Evolutionary conservation across 2,888 invertebrate genomes (phyloP), one percentile per base, ranked within the genome.

Genomic region (Nasonia oneida): DNA sequence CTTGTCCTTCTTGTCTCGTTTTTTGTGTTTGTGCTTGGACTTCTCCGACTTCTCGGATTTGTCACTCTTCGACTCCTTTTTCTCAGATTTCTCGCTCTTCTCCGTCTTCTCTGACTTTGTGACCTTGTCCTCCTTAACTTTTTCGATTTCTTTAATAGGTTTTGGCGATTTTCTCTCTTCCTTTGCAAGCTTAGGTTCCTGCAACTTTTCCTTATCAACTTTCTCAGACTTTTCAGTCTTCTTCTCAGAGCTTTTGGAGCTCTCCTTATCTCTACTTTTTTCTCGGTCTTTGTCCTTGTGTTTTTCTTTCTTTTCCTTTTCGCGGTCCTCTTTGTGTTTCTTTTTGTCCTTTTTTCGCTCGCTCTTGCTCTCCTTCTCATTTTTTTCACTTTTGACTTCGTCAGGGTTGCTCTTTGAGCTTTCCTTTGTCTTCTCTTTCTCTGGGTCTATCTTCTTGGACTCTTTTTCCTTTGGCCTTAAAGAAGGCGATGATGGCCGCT

Each of bases 211-310:
- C 87, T 90, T 91, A 5, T 90, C 90, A 6, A 92, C 89, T 29
- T 95, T 95, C 86, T 95, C 96, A 42, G 95, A 94, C 93, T 96
- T 96, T 81, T 96, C 94, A 90, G 95, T 95, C 88, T 96, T 96
- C 88, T 96, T 96, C 86, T 94, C 94, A 83, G 94, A 94, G 78
- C 95, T 94, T 87, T 94, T 93, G 0, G 87, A 47, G 5, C 86
- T 39, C 18, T 91, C 91, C 18, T 91, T 92, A 93, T 93, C 95
- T 95, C 87, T 95, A 95, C 90, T 94, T 94, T 94, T 89, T 91
- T 94, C 90, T 93, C 95, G 88, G 91, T 94, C 90, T 87, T 90
- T 93, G 37, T 92, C 93, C 82, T 92, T 93, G 79, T 92, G 90
- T 89, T 94, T 95, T 88, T 93, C 94, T 88, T 94, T 94, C 91